phyloP scores from a whole-genome alignment of 2,797 vertebrate species.

The Buphagus erythrorhynchus region DNA sequence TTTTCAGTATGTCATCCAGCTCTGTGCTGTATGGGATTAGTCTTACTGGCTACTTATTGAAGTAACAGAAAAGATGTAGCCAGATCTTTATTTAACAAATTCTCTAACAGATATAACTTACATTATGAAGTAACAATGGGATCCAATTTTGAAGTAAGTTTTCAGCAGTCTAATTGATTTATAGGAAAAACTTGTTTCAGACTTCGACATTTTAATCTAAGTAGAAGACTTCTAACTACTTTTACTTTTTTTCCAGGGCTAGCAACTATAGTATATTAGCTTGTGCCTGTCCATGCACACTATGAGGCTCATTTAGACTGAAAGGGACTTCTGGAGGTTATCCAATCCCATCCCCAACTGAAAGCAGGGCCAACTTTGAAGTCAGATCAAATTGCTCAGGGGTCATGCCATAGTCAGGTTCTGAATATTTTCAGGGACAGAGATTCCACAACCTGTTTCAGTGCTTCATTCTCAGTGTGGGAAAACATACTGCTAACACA shows the following conservation, averaged over 20 bases:
- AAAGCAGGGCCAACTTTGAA: slow-evolving; percentile 23
- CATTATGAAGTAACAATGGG: not conserved
- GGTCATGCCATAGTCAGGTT: not conserved
- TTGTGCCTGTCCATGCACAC: not conserved
- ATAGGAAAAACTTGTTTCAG: not conserved
- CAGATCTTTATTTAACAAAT: not conserved
- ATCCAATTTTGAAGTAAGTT: not conserved
- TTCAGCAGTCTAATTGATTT: not conserved
- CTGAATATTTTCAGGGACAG: not conserved
- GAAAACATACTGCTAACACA: not conserved
- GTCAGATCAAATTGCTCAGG: not conserved
- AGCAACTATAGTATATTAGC: not conserved
- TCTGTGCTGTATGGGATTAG: not conserved
- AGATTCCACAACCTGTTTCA: not conserved
- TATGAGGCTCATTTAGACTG: not conserved
- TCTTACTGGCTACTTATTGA: not conserved
- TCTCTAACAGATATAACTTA: not conserved
- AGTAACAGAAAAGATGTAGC: not conserved
- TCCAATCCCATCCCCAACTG: not conserved
- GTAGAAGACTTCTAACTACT: not conserved
- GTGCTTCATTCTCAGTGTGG: not conserved
- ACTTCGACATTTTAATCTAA: not conserved
- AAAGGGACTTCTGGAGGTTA: slow-evolving; percentile 34
- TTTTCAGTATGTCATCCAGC: not conserved
- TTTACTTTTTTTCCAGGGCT: not conserved